Conservation (phyloP, 2,797 vertebrate genomes). For the Alfaro cultratus region DNA sequence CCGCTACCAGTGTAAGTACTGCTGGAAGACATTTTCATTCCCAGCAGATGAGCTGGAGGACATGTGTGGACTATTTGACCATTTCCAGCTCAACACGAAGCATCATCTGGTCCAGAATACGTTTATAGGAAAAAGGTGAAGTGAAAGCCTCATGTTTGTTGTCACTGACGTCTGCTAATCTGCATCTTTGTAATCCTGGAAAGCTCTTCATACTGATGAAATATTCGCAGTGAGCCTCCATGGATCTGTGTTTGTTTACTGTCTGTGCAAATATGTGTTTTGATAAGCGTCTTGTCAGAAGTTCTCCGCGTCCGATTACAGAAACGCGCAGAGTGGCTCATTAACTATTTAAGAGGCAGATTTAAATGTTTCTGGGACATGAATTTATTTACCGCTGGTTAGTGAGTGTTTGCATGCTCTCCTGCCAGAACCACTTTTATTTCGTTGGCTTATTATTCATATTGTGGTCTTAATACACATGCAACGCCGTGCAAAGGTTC, state of each 20-base stretch:
- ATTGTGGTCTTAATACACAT: slow-evolving; percentile 17
- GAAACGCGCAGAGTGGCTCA: slow-evolving; percentile 56
- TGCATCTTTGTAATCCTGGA: slow-evolving; percentile 48
- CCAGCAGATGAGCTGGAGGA: not conserved
- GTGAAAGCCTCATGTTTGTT: not conserved
- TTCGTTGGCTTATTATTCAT: slow-evolving; percentile 36
- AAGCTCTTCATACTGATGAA: slow-evolving; percentile 58
- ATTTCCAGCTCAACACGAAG: not conserved
- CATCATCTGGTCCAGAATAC: not conserved
- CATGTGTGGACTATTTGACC: not conserved
- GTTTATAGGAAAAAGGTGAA: slow-evolving; percentile 18
- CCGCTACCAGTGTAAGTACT: slow-evolving; percentile 80
- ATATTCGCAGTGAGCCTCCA: slow-evolving; percentile 40
- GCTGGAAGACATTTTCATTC: not conserved
- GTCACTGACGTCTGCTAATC: not conserved
- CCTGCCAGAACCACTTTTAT: slow-evolving; percentile 26
- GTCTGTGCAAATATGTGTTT: slow-evolving; percentile 71
- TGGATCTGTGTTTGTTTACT: slow-evolving; percentile 72
- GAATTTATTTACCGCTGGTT: slow-evolving; percentile 56
- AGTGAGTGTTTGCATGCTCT: slow-evolving; percentile 26
- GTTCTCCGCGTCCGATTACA: slow-evolving; percentile 72
- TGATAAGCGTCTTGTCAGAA: slow-evolving; percentile 75
- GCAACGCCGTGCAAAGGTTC: slow-evolving; percentile 10
- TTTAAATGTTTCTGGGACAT: slow-evolving; percentile 74
- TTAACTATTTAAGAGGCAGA: slow-evolving; percentile 77